phyloP scores from a whole-genome alignment of 1,140 invertebrate species.

The Drosophila leontia region DNA sequence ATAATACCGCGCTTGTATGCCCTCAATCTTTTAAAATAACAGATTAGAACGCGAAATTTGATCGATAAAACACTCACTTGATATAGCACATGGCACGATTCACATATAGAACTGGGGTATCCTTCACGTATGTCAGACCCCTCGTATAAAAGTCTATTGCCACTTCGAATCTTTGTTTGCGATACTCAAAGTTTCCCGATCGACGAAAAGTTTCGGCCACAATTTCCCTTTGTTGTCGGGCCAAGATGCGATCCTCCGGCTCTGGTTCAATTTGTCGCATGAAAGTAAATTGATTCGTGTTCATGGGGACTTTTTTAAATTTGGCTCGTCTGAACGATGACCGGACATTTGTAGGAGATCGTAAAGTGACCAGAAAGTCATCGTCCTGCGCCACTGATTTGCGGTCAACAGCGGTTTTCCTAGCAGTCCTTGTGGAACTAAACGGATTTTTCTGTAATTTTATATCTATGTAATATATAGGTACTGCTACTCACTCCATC shows the following conservation, averaged over 20 bases:
- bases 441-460: too few relatives aligned
- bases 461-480: too few relatives aligned
- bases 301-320: not conserved
- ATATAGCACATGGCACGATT: slow-evolving; percentile 54
- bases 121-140: slow-evolving; percentile 41
- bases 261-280: slow-evolving; percentile 57
- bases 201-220: slow-evolving; percentile 59
- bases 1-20: slow-evolving; percentile 47
- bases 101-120: slow-evolving; percentile 60
- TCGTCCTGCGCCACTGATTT: not conserved
- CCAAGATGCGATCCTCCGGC: not conserved
- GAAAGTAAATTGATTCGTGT: slow-evolving; percentile 56
- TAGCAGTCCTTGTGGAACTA: slow-evolving; percentile 1
- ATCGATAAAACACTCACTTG: slow-evolving; percentile 36
- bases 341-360: not conserved
- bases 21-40: slow-evolving; percentile 30
- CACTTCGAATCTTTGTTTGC: slow-evolving; percentile 8
- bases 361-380: slow-evolving; percentile 9
- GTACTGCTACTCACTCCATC: slow-evolving; percentile 35
- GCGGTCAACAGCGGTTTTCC: not conserved
- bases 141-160: slow-evolving; percentile 43
- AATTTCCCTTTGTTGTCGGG: slow-evolving; percentile 33
- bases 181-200: slow-evolving; percentile 52
- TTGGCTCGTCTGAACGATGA: not conserved
- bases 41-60: not conserved